Evolutionary conservation across 2,113 vertebrate species (phyloP).

Genomic region (Meriones unguiculatus): DNA sequence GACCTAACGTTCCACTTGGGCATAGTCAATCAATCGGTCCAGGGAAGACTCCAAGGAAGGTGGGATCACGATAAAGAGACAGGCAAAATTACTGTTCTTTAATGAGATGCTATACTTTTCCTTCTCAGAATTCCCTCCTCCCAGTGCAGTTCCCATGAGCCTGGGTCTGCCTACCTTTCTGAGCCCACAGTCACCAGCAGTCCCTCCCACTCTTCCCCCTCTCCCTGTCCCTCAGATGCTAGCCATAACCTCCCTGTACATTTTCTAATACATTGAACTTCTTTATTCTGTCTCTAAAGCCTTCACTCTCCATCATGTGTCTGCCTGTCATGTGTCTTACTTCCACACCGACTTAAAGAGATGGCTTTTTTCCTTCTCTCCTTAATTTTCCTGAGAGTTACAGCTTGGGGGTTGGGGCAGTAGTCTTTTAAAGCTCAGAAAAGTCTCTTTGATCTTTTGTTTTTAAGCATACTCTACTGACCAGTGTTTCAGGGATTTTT

Average conservation of each 20-base stretch:
- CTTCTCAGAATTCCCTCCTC: neutral
- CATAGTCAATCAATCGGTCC: neutral
- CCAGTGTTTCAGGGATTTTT: neutral
- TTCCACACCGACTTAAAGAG: neutral
- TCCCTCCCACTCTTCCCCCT: neutral
- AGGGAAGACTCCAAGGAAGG: neutral
- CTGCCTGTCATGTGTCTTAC: neutral
- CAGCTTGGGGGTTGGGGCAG: neutral
- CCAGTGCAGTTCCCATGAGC: neutral
- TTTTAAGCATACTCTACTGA: neutral
- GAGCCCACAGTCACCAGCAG: neutral
- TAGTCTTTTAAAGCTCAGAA: neutral
- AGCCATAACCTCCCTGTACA: neutral
- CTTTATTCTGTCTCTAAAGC: neutral
- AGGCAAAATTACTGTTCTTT: neutral
- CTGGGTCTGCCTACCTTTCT: neutral
- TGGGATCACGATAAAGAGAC: neutral
- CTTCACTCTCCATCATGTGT: neutral
- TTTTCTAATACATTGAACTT: neutral
- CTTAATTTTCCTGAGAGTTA: neutral
- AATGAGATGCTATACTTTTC: neutral
- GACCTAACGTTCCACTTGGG: neutral
- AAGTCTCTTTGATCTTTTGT: neutral
- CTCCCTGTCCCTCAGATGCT: neutral
- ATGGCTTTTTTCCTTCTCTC: neutral